Evolutionary conservation across 2,797 vertebrate genomes (phyloP), one percentile per base, ranked within the genome.

Genomic region (Fundulus diaphanus): DNA sequence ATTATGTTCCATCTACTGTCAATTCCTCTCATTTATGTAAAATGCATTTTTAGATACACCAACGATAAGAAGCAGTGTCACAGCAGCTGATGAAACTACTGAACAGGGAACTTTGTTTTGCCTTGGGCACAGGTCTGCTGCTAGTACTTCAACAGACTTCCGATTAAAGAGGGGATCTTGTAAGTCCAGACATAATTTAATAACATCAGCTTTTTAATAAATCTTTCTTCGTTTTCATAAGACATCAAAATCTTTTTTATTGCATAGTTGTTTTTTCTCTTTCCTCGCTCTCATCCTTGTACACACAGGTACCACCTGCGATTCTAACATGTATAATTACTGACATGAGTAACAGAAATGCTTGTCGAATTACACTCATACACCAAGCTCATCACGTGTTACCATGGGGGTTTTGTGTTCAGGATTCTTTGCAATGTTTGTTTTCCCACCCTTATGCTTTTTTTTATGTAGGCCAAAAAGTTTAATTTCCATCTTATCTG

Each of bases 141-240:
- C 29, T 22, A 37, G 33, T 63, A 20, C 9, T 24, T 24, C 59
- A 37, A 3, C 63, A n/a, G 63, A 27, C 63, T 66, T 9, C 5
- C 3, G 15, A n/a, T 7, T 27, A 56, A 56, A 56, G 11, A 56
- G n/a, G 8, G 3, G 54, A 56, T 12, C 15, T 66, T 42, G 11
- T 27, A 42, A n/a, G 63, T 42, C 63, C 37, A 66, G 63, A 27
- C 63, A 66, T 40, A n/a, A 42, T 66, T 42, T 42, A 66, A 42
- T 66, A n/a, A 40, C 35, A 42, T 16, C 24, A 24, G 35, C 24
- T 15, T 15, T 42, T 35, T 42, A 42, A 42, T 42, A 42, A 66
- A n/a, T 66, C 5, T 42, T 42, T n/a, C 37, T 42, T 37, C 61
- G n/a, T 65, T 65, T 15, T 37, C 37, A 24, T 31, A 35, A 40